A percentile compares a stretch with the other conserved stretches of the same genome.
Conservation (phyloP, 2,888 invertebrate species). For the Ichneumoninae sp. region DNA sequence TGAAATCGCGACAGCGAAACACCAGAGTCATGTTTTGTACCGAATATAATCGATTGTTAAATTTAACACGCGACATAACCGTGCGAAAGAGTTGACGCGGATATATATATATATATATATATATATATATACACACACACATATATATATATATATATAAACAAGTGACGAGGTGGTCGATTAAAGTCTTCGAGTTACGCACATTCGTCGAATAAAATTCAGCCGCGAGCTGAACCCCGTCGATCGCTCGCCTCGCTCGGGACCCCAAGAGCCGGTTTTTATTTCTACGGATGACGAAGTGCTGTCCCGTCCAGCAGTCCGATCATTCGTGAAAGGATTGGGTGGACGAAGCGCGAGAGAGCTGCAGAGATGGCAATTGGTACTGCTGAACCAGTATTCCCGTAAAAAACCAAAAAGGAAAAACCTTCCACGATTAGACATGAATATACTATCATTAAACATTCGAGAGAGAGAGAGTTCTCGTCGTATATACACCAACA, state of each 20-base stretch:
- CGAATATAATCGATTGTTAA: no score
- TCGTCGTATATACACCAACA: neutral
- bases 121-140: no score
- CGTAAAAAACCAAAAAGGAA: conserved; percentile 47
- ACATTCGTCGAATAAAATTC: conserved; percentile 35
- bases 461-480: conserved; percentile 28
- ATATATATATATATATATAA: neutral
- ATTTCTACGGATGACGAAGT: conserved; percentile 54
- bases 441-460: conserved; percentile 66
- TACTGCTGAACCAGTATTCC: conserved; percentile 25
- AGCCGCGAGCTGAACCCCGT: conserved; percentile 27
- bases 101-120: no score
- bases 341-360: neutral
- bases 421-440: conserved; percentile 60
- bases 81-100: neutral
- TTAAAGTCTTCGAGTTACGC: neutral
- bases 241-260: conserved; percentile 8
- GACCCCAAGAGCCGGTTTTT: conserved; percentile 49
- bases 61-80: conserved; percentile 7
- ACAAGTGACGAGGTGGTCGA: neutral
- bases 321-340: conserved; percentile 4
- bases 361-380: conserved; percentile 14
- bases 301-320: neutral
- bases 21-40: no score
- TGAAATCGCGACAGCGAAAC: no score